phyloP scores from a whole-genome alignment of 2,888 invertebrate genomes.

The Clusia tigrina region DNA sequence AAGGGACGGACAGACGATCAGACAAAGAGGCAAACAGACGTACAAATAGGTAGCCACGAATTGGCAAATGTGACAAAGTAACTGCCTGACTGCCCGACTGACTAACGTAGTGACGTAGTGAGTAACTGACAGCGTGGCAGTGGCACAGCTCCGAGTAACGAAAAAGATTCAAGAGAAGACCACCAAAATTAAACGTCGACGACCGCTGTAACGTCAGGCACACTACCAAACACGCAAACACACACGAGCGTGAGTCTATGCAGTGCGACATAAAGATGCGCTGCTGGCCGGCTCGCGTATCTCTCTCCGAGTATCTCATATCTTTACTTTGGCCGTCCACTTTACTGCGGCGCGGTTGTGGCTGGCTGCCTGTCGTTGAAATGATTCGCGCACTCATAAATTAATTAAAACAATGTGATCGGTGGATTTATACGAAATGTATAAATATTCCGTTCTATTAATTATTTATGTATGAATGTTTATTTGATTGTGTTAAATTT shows the following conservation, averaged over 20 bases:
- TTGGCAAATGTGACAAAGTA: background rate
- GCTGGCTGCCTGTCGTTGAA: conserved; percentile 27
- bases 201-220: background rate
- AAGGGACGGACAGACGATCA: background rate
- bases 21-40: conserved; percentile 16
- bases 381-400: conserved; percentile 56
- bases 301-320: conserved; percentile 1
- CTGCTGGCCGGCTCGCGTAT: conserved; percentile 11
- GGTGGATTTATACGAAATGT: conserved; percentile 25
- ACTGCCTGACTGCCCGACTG: background rate
- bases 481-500: conserved; percentile 19
- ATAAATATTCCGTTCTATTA: conserved; percentile 25
- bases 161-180: background rate
- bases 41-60: background rate
- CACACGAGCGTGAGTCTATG: background rate
- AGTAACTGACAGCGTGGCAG: conserved; percentile 18
- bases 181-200: conserved; percentile 14
- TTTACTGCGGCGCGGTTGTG: background rate
- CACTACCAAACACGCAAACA: conserved; percentile 8
- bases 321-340: background rate
- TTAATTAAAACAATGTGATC: conserved; percentile 52
- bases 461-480: conserved; percentile 24
- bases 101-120: conserved; percentile 6
- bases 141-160: background rate
- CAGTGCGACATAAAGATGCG: background rate